Evolutionary conservation across 2,888 invertebrate species (phyloP), one percentile per base, ranked within the genome.

Genomic region (Limnephilus auricula): DNA sequence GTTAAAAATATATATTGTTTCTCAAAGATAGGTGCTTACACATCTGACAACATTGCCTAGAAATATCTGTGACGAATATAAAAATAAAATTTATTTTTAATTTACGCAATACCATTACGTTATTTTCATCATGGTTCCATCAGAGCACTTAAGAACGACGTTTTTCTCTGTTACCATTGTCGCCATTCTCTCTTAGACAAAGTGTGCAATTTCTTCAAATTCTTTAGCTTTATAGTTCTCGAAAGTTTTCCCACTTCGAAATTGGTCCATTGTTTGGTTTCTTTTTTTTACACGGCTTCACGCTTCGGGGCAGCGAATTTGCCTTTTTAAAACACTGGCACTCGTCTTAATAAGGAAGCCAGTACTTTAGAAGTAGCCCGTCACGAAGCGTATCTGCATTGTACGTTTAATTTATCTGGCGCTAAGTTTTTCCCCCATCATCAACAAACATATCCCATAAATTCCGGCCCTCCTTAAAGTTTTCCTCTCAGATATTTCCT

Each of bases 391-490:
- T 65, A 83, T 83, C 37, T 83, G 83, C 83, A 83, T 32, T 83
- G 34, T 32, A 32, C 83, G 32, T 37, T 34, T 37, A 37, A 83
- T 83, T 83, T 25, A 83, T 37, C 83, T 85, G 37, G n/a, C n/a
- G 34, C n/a, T 30, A 85, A 85, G 85, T 85, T 85, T 82, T 34
- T 65, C 40, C 50, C 78, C 87, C 87, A 32, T 79, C 34, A 79
- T 78, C 87, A 78, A 78, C 65, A 78, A 88, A 37, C 78, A 79
- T 25, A 78, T 25, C 50, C 87, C 32, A 88, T 88, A 88, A 88
- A 78, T 88, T 88, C 34, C 34, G 32, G 78, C 2, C 78, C 87
- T 88, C 37, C 79, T 25, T 25, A 34, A 88, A 65, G 31, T 88
- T 88, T 78, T 18, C 34, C n/a, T 32, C 83, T 32, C 30, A 30